phyloP scores from a whole-genome alignment of 2,888 invertebrate species.

The Leucania comma region DNA sequence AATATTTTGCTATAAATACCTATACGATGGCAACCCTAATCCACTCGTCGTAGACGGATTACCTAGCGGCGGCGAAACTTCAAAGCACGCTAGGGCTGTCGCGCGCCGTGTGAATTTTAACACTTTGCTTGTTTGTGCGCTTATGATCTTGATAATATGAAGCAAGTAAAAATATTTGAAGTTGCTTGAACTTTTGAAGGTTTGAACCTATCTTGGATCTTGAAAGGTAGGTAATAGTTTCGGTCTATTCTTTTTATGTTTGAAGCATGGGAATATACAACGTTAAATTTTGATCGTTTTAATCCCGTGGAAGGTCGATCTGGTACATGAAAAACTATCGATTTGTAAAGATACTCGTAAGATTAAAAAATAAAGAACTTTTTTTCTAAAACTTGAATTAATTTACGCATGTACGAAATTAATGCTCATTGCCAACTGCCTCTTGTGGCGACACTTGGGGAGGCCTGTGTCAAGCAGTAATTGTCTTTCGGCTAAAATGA shows the following conservation, averaged over 20 bases:
- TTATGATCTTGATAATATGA: constrained; percentile 69
- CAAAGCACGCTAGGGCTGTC: constrained; percentile 76
- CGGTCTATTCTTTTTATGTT: constrained; percentile 24
- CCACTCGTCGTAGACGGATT: constrained; percentile 70
- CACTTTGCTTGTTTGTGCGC: constrained; percentile 61
- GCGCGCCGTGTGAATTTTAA: constrained; percentile 76
- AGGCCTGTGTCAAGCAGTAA: too few relatives aligned
- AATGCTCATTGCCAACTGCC: too few relatives aligned
- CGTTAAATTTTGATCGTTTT: too few relatives aligned
- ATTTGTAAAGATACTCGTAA: too few relatives aligned
- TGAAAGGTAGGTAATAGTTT: constrained; percentile 20
- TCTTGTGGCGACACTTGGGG: too few relatives aligned
- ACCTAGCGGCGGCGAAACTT: constrained; percentile 78
- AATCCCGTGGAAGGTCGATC: too few relatives aligned
- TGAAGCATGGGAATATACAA: not conserved
- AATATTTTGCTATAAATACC: constrained; percentile 55
- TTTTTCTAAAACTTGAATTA: too few relatives aligned
- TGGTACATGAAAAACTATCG: too few relatives aligned
- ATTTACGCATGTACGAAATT: too few relatives aligned
- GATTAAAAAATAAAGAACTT: too few relatives aligned
- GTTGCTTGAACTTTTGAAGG: constrained; percentile 47
- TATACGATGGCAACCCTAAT: constrained; percentile 68
- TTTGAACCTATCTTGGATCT: constrained; percentile 39
- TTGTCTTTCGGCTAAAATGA: too few relatives aligned
- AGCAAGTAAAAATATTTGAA: constrained; percentile 55